Percentiles rank a stretch among this genome's conserved stretches.
Evolutionary conservation across 1,140 invertebrate species (phyloP).

Genomic region (Zaprionus nigranus): DNA sequence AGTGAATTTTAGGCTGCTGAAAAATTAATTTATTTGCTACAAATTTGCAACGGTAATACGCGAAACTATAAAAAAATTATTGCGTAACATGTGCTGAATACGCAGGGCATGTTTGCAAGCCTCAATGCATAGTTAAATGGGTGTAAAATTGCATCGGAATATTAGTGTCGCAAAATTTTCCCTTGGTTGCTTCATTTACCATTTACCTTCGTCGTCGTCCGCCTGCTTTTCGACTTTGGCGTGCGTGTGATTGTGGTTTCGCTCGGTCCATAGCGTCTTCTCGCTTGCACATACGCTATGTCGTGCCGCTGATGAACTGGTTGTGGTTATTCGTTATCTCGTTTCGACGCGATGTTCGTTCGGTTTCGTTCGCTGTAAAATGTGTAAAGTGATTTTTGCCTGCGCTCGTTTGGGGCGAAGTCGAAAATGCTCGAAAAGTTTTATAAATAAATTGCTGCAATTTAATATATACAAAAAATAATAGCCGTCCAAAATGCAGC

Average conservation of each 20-base stretch:
- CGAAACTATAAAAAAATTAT: slow-evolving; percentile 54
- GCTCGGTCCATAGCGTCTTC: slow-evolving; percentile 45
- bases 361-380: slow-evolving; percentile 65
- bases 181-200: slow-evolving; percentile 67
- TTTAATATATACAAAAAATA: slow-evolving; percentile 44
- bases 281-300: slow-evolving; percentile 57
- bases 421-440: slow-evolving; percentile 80
- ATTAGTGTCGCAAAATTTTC: slow-evolving; percentile 72
- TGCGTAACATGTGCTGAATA: slow-evolving; percentile 20
- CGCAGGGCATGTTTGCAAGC: slow-evolving; percentile 42
- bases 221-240: slow-evolving; percentile 61
- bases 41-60: slow-evolving; percentile 73
- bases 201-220: slow-evolving; percentile 63
- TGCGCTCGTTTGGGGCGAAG: slow-evolving; percentile 76
- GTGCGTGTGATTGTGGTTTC: slow-evolving; percentile 59
- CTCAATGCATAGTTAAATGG: slow-evolving; percentile 17
- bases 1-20: slow-evolving; percentile 76
- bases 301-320: slow-evolving; percentile 32
- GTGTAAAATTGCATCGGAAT: slow-evolving; percentile 58
- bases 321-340: slow-evolving; percentile 49
- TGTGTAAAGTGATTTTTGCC: slow-evolving; percentile 81
- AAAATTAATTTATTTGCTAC: slow-evolving; percentile 70
- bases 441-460: slow-evolving; percentile 68
- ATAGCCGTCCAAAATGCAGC: slow-evolving; percentile 34
- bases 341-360: slow-evolving; percentile 49